Evolutionary conservation across 2,888 invertebrate species (phyloP), one percentile per base, ranked within the genome.

Genomic region (Patella ulyssiponensis): DNA sequence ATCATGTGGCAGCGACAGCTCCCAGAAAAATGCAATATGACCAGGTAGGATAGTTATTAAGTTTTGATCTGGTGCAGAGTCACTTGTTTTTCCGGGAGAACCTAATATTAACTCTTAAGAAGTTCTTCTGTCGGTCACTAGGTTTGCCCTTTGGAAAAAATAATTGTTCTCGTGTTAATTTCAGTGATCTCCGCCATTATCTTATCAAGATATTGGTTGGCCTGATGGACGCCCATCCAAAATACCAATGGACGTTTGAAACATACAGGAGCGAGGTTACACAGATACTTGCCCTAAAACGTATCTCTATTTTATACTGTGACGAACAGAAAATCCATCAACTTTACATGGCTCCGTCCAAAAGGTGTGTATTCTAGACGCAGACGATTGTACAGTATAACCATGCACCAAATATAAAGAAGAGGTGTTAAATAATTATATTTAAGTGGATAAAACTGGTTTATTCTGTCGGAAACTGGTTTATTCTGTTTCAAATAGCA

Each of bases 1-100:
- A 71, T 76, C 15, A 44, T 54, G 4, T 76, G 76, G 76, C 53
- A 76, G n/a, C 33, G n/a, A 20, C 9, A 58, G 12, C 53, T 76
- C 20, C 76, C 76, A 5, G 17, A 15, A 33, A 54, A 70, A 23
- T 71, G 44, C 51, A 71, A 71, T 27, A 53, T 76, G 58, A 71
- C 76, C 14, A 54, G 27, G 76, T 76, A 72, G 33, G 76, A 54
- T 44, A 44, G 44, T 44, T 44, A 44, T 44, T 44, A 0, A 7
- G 4, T 44, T 44, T 44, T 44, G 33, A 5, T 33, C 7, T 33
- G 33, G 33, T 7, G 33, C 4, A 4, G 33, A 33, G 33, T 33
- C 5, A 5, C 33, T 33, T 33, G 5, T 33, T 33, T 3, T 33
- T 33, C 33, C 44, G 9, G 7, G 4, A 44, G 9, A 44, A 44